phyloP scores from a whole-genome alignment of 1,140 invertebrate species.

The Cydia pomonella region DNA sequence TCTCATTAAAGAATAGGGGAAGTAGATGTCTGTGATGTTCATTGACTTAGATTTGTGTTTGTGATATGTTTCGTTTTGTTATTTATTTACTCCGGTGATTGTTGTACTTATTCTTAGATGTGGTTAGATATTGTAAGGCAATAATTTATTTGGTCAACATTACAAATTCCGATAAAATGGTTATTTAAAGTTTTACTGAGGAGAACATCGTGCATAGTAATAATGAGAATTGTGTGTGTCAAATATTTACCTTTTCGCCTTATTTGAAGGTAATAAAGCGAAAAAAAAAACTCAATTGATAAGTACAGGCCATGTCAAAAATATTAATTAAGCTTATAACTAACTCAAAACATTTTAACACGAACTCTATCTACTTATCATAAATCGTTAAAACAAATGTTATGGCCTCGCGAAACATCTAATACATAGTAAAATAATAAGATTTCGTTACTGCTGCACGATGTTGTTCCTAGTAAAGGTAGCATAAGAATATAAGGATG shows the following conservation, averaged over 20 bases:
- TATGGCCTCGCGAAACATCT: too few species aligned
- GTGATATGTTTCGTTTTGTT: constrained; percentile 51
- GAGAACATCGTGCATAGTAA: neutral
- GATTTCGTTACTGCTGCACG: neutral
- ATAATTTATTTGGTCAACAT: constrained; percentile 34
- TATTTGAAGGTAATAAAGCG: too few species aligned
- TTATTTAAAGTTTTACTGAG: neutral
- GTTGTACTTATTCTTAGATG: constrained; percentile 43
- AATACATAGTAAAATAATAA: too few species aligned
- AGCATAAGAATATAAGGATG: constrained; percentile 18
- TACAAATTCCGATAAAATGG: constrained; percentile 16
- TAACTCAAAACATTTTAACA: too few species aligned
- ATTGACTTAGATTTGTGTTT: constrained; percentile 62
- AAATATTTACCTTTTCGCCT: too few species aligned
- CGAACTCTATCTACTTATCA: too few species aligned
- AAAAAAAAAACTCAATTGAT: too few species aligned
- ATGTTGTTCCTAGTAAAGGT: neutral
- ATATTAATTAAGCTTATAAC: too few species aligned
- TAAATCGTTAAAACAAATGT: too few species aligned
- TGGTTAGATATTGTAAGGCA: constrained; percentile 37
- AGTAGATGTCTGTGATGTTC: constrained; percentile 74
- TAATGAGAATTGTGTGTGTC: neutral
- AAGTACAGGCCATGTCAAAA: too few species aligned
- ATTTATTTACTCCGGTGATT: constrained; percentile 45
- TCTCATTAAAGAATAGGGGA: constrained; percentile 65